Evolutionary conservation across 1,140 invertebrate species (phyloP).

Genomic region (Lepeophtheirus salmonis): DNA sequence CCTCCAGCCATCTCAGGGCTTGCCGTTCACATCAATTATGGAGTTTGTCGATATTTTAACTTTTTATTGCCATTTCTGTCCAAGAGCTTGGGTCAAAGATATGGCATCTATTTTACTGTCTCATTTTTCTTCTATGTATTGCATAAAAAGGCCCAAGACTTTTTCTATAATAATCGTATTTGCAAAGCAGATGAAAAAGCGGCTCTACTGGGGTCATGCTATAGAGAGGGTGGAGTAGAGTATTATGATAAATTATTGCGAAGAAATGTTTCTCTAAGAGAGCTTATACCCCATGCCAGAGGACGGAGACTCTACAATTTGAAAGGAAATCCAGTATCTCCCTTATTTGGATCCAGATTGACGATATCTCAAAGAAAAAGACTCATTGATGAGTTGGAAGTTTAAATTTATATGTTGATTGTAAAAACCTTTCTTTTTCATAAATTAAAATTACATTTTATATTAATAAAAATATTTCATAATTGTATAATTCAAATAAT

Average conservation of each 20-base stretch:
- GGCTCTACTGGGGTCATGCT: background rate
- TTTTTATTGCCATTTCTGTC: background rate
- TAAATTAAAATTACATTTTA: too few relatives aligned
- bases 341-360: background rate
- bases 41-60: background rate
- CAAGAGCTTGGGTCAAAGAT: background rate
- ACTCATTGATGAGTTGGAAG: background rate
- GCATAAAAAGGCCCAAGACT: background rate
- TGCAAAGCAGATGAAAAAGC: background rate
- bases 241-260: background rate
- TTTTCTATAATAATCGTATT: background rate
- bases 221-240: background rate
- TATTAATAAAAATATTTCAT: background rate
- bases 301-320: background rate
- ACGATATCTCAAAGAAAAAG: background rate
- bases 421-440: too few relatives aligned
- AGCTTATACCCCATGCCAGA: background rate
- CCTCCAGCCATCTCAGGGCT: background rate
- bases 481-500: background rate
- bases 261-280: background rate
- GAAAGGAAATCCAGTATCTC: background rate
- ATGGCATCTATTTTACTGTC: background rate
- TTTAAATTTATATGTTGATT: background rate
- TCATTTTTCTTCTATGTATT: background rate
- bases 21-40: background rate